phyloP scores from a whole-genome alignment of 2,888 invertebrate species.

The Priocnemis perturbator region DNA sequence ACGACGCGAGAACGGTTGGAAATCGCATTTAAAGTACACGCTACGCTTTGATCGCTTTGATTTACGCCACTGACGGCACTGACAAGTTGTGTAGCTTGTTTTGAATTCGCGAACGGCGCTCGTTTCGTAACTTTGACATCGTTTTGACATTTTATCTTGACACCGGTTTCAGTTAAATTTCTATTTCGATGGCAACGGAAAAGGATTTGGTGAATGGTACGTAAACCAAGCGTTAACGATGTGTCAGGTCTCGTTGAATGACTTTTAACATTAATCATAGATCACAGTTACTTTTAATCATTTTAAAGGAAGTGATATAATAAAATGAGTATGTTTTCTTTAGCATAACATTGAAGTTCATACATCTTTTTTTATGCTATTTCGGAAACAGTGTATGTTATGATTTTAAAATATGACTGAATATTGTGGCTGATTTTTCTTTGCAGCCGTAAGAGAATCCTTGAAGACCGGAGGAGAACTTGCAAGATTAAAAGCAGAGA shows the following conservation, averaged over 20 bases:
- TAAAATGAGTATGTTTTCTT: background rate
- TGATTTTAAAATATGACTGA: too few species aligned
- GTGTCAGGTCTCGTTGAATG: too few species aligned
- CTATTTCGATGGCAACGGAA: conserved; percentile 59
- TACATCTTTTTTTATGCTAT: too few species aligned
- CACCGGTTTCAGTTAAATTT: too few species aligned
- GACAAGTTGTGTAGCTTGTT: background rate
- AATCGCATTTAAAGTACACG: conserved; percentile 17
- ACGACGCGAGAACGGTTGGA: background rate
- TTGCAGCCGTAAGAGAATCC: conserved; percentile 68
- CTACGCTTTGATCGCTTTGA: background rate
- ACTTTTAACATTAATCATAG: background rate
- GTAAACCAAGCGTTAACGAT: background rate
- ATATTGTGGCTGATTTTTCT: too few species aligned
- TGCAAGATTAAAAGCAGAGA: conserved; percentile 69
- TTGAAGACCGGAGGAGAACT: conserved; percentile 68
- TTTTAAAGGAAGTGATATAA: too few species aligned
- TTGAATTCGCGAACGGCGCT: conserved; percentile 10
- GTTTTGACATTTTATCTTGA: too few species aligned
- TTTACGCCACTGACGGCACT: background rate
- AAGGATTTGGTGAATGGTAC: conserved; percentile 68
- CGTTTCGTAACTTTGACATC: too few species aligned
- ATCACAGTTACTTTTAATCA: conserved; percentile 5
- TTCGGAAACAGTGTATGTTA: too few species aligned
- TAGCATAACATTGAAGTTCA: background rate